A percentile compares a stretch with the other conserved stretches of the same genome.
These are phyloP conservation scores for Phyllostomus discolor DNA, from an alignment of 2,113 vertebrate genomes.

Conservation along the genomic window DNA sequence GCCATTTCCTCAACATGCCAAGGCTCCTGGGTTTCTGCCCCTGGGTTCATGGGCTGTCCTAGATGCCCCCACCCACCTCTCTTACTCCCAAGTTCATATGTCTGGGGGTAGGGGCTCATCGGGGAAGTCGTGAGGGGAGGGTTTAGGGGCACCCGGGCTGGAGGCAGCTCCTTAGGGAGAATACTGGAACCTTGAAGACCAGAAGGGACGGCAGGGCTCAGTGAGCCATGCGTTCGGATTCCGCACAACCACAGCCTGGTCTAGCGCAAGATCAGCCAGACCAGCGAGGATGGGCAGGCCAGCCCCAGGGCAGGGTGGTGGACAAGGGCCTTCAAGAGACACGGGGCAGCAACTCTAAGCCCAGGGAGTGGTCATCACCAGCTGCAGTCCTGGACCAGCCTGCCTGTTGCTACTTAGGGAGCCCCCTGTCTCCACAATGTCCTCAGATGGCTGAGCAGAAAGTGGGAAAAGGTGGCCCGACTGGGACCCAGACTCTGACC, in stretches of 20 bases:
- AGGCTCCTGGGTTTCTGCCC: neutral
- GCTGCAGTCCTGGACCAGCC: neutral
- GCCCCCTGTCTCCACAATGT: neutral
- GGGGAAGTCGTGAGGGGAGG: rapidly evolving
- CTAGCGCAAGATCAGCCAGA: neutral
- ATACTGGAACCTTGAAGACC: too few species aligned
- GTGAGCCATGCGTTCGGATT: neutral
- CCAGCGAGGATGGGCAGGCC: neutral
- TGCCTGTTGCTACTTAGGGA: too few species aligned
- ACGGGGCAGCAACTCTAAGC: neutral
- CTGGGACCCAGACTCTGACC: neutral
- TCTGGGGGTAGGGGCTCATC: too few species aligned
- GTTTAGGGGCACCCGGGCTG: rapidly evolving
- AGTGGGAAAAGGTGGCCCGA: neutral
- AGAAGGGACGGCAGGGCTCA: neutral
- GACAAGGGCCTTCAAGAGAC: neutral
- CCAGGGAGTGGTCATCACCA: rapidly evolving
- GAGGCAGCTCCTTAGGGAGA: neutral
- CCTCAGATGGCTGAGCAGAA: neutral
- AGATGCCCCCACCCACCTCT: neutral
- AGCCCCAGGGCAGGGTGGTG: neutral
- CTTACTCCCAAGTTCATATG: neutral
- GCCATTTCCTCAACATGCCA: neutral
- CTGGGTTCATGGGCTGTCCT: neutral
- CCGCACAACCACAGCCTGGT: neutral